These are phyloP conservation scores for Alectura lathami DNA, from an alignment of 2,113 vertebrate genomes.

Conservation along the genomic window DNA sequence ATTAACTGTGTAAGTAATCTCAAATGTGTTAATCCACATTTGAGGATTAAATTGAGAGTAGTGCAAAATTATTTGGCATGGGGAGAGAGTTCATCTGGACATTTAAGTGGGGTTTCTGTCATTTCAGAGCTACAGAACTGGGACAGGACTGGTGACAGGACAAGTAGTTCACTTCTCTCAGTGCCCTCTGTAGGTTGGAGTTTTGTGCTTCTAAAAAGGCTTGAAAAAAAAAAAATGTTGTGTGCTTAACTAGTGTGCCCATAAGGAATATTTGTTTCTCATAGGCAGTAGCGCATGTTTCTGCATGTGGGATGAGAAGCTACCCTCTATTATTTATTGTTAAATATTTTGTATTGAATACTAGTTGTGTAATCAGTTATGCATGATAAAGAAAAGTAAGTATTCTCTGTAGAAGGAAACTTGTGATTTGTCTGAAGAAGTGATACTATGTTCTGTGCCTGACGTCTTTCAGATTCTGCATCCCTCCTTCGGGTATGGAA, in stretches of 20 bases:
- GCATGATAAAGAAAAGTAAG: not conserved
- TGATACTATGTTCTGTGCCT: not conserved
- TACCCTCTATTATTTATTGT: not conserved
- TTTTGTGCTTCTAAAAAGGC: not conserved
- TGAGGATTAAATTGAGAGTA: not conserved
- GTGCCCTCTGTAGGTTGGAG: not conserved
- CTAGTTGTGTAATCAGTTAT: not conserved
- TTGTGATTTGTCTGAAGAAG: not conserved
- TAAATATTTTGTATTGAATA: not conserved
- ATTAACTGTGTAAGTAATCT: not conserved
- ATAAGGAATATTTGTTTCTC: not conserved
- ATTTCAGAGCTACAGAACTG: not conserved
- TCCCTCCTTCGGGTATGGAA: not conserved
- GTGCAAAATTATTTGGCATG: not conserved
- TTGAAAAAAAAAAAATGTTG: no score
- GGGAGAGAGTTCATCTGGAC: not conserved
- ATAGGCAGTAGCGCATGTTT: rapidly evolving
- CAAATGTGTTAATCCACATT: not conserved
- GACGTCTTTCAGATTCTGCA: not conserved
- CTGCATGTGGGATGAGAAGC: not conserved
- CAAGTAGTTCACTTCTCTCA: not conserved
- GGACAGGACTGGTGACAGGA: not conserved
- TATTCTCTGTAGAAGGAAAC: not conserved
- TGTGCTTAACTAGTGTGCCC: not conserved
- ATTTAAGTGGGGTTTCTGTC: not conserved